Evolutionary conservation across 2,888 invertebrate species (phyloP).

Genomic region (Synanthedon tipuliformis): DNA sequence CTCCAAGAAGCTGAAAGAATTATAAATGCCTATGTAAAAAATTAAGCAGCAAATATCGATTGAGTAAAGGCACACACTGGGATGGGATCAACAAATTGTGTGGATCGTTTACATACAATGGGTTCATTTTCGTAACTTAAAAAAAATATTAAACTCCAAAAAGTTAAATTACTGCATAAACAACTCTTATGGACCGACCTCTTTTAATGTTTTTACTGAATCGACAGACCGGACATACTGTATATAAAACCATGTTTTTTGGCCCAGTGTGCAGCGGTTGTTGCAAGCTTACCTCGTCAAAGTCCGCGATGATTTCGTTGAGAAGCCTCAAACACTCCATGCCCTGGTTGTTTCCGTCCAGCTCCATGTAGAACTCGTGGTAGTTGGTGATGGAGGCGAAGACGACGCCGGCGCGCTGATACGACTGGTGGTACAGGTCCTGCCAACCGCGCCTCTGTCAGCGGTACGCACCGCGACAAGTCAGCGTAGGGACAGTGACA

Average conservation of each 20-base stretch:
- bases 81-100: too few species aligned
- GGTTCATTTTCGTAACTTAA: too few species aligned
- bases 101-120: too few species aligned
- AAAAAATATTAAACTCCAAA: too few species aligned
- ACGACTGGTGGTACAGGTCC: slow-evolving; percentile 94
- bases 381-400: slow-evolving; percentile 95
- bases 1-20: slow-evolving; percentile 76
- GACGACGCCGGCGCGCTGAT: slow-evolving; percentile 89
- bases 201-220: too few species aligned
- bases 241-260: too few species aligned
- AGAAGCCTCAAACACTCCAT: slow-evolving; percentile 88
- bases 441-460: slow-evolving; percentile 21
- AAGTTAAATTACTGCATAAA: too few species aligned
- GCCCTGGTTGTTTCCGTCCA: slow-evolving; percentile 92
- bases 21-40: background rate
- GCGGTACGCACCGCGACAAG: slow-evolving; percentile 11
- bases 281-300: slow-evolving; percentile 80
- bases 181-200: too few species aligned
- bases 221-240: too few species aligned
- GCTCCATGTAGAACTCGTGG: slow-evolving; percentile 93
- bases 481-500: slow-evolving; percentile 22
- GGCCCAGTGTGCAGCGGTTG: background rate
- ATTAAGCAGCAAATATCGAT: too few species aligned
- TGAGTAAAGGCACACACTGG: too few species aligned
- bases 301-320: slow-evolving; percentile 94